Percentiles rank a stretch among this genome's conserved stretches.
These are phyloP conservation scores for Drosophila lowei DNA, from an alignment of 1,140 invertebrate genomes.

Conservation along the genomic window DNA sequence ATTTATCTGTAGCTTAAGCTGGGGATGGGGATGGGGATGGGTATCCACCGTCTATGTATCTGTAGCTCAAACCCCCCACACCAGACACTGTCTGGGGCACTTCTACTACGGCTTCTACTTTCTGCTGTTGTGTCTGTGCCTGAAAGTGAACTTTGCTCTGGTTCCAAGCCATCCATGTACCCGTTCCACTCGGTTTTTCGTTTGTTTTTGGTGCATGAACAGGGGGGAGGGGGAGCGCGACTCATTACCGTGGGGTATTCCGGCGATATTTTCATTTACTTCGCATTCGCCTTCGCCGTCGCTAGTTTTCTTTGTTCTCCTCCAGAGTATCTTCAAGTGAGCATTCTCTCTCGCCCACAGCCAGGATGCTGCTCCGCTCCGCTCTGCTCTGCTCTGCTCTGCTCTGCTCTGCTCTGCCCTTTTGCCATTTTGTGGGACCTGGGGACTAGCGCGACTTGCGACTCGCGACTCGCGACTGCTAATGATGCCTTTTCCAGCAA, in stretches of 20 bases:
- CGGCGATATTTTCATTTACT: constrained; percentile 66
- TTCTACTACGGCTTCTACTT: not conserved
- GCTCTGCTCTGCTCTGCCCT: constrained; percentile 21
- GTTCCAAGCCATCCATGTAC: not conserved
- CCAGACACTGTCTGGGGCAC: no score
- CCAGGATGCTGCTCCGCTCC: constrained; percentile 14
- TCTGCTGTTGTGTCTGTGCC: constrained; percentile 46
- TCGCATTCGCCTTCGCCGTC: constrained; percentile 1
- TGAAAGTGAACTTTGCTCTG: constrained; percentile 68
- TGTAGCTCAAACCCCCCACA: not conserved
- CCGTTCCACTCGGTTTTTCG: not conserved
- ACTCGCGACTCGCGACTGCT: constrained; percentile 56
- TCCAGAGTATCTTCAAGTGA: constrained; percentile 47
- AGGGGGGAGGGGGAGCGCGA: constrained; percentile 16
- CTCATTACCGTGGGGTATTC: constrained; percentile 75
- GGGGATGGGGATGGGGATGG: no score
- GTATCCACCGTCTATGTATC: not conserved
- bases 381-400: constrained; percentile 12
- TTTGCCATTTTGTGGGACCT: constrained; percentile 21
- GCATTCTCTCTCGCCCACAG: constrained; percentile 7
- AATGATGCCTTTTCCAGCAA: constrained; percentile 81
- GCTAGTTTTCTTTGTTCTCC: constrained; percentile 63
- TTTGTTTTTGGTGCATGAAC: constrained; percentile 49
- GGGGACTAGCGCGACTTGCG: constrained; percentile 1
- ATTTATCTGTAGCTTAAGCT: constrained; percentile 5